Evolutionary conservation across 2,797 vertebrate genomes (phyloP).

Genomic region (Hafferia zeledoni): DNA sequence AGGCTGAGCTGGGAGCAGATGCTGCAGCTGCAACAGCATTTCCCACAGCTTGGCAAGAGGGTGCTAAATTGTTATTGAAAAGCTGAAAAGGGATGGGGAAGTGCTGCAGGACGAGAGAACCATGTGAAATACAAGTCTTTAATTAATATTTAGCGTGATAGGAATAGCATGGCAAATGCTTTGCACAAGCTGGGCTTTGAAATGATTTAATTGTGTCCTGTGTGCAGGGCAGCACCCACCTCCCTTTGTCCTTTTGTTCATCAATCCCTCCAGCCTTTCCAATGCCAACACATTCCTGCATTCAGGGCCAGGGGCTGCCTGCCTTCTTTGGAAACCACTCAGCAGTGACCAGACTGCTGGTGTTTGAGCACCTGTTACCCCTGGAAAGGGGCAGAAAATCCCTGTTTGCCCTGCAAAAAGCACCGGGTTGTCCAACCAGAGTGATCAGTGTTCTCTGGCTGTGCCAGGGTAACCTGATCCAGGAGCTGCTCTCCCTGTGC

Average conservation of each 20-base stretch:
- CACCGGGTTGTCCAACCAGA: fast-evolving
- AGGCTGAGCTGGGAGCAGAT: neutral
- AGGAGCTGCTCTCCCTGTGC: neutral
- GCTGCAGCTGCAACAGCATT: slow-evolving; percentile 19
- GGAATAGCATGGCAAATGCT: neutral
- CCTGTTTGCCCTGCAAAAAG: neutral
- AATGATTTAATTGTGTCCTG: neutral
- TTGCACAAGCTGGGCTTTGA: neutral
- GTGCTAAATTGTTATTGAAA: slow-evolving; percentile 10
- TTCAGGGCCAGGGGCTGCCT: neutral
- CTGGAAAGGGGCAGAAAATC: neutral
- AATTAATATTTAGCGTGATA: slow-evolving; percentile 10
- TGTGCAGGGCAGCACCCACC: neutral
- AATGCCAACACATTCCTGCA: neutral
- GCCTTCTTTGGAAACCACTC: neutral
- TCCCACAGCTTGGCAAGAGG: neutral
- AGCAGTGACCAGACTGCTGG: neutral
- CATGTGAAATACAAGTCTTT: neutral
- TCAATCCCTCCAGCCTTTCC: neutral
- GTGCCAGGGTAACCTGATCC: neutral
- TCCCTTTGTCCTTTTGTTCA: neutral
- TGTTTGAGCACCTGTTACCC: neutral
- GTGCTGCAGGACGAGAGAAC: neutral
- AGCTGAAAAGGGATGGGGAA: neutral
- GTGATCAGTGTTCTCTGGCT: neutral